phyloP scores from a whole-genome alignment of 2,888 invertebrate genomes.

The Pardosa pseudoannulata region DNA sequence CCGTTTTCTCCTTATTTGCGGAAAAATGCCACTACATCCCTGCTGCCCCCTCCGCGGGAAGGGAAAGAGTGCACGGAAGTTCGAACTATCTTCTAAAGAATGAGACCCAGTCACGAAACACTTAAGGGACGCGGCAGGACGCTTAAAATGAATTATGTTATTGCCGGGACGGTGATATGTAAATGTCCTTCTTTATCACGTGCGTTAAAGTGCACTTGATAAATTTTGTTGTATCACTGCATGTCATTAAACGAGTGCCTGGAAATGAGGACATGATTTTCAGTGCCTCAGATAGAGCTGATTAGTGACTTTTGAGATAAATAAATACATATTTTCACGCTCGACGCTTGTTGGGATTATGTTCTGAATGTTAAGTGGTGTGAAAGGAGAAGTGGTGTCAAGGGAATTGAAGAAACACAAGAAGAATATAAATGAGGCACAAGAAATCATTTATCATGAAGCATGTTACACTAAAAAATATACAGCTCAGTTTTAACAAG shows the following conservation, averaged over 20 bases:
- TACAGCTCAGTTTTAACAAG: no score
- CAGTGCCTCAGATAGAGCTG: neutral
- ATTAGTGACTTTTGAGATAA: slow-evolving; percentile 1
- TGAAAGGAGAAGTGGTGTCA: neutral
- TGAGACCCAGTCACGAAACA: slow-evolving; percentile 68
- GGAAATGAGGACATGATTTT: neutral
- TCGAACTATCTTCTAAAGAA: slow-evolving; percentile 57
- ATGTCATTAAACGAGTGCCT: slow-evolving; percentile 3
- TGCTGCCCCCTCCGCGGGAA: slow-evolving; percentile 18
- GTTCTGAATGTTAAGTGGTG: neutral
- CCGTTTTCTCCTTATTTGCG: slow-evolving; percentile 59
- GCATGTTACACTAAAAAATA: no score
- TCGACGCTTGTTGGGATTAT: neutral
- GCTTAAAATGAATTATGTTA: slow-evolving; percentile 47
- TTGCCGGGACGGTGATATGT: slow-evolving; percentile 61
- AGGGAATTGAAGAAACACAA: neutral
- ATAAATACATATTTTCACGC: slow-evolving; percentile 1
- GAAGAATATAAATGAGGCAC: neutral
- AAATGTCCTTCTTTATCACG: slow-evolving; percentile 57
- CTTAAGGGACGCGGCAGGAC: slow-evolving; percentile 36
- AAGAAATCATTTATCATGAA: neutral
- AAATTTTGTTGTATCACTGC: slow-evolving; percentile 45
- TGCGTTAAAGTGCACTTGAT: slow-evolving; percentile 34
- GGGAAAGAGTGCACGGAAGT: slow-evolving; percentile 22
- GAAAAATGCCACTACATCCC: slow-evolving; percentile 58